Base-by-base conservation (phyloP, 2,797 vertebrate species). In the Tangara arthus region DNA sequence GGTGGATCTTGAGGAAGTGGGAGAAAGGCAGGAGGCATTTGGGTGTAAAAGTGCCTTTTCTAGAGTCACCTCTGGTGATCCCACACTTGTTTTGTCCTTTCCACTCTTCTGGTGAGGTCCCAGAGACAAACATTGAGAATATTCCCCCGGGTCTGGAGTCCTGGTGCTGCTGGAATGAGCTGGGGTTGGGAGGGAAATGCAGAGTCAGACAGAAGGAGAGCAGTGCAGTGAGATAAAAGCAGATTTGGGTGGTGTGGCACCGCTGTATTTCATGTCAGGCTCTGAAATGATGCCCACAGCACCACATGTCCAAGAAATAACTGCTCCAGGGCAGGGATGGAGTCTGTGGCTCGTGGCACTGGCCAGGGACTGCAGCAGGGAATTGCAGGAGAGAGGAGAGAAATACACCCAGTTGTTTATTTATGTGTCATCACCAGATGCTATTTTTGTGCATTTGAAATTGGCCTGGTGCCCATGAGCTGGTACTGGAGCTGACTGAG, bases 331-430 rank as follows among this genome's bases (percentile, higher is more conserved):
- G 15, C 55, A 35, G 55, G n/a, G 55, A 26, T 57, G 55, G 23
- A 26, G 34, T 8, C 23, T 35, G 21, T 10, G 46, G 34, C 57
- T 75, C 32, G 4, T 57, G 78, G 34, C 37, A 5, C 10, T 52
- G 57, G 35, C 49, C 34, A n/a, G 46, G 69, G 41, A 19, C 57
- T 61, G 69, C 72, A 86, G 82, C 56, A 50, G 28, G 39, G 23
- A 13, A n/a, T 55, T 55, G 30, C 52, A 13, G 27, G 18, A 21
- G 22, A 68, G 20, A 50, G 27, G 22, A 55, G 34, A 30, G 49
- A 34, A 64, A 2, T 4, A 4, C 14, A 5, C 14, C 1, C 2
- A 13, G 18, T 3, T 57, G 37, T 1, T 4, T 7, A 13, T 1
- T 4, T 7, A 13, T 83, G 49, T 76, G 80, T 15, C 37, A 27